Conservation (phyloP, 2,888 invertebrate genomes). For the Agriopis aurantiaria region DNA sequence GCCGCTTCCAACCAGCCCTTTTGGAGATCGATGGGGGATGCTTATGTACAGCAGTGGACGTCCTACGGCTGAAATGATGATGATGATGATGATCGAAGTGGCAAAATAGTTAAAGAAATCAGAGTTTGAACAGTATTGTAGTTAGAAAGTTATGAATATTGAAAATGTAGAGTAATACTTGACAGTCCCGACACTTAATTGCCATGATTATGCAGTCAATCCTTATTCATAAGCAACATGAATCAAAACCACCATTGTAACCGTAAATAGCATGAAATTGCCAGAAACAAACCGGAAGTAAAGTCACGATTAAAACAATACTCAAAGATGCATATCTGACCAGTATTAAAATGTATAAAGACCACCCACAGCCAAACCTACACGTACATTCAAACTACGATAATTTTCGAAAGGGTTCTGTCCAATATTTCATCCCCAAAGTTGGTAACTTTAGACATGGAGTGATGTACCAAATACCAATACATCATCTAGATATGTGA, state of each 20-base stretch:
- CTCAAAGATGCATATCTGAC: conserved; percentile 44
- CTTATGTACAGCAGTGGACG: too few relatives aligned
- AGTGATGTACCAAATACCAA: conserved; percentile 67
- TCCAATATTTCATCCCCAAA: conserved; percentile 47
- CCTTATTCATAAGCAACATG: conserved; percentile 7
- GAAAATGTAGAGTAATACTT: not conserved
- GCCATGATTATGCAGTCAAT: conserved; percentile 10
- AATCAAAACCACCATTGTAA: conserved; percentile 27
- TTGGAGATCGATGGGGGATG: too few relatives aligned
- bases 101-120: too few relatives aligned
- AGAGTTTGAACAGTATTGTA: not conserved
- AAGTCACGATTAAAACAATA: conserved; percentile 44
- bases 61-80: too few relatives aligned
- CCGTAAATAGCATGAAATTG: conserved; percentile 40
- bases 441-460: conserved; percentile 51
- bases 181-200: not conserved
- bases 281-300: conserved; percentile 42
- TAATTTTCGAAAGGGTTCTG: conserved; percentile 40
- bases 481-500: conserved; percentile 69
- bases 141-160: not conserved
- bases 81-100: too few relatives aligned
- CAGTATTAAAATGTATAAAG: conserved; percentile 37
- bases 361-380: conserved; percentile 45
- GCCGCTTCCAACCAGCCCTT: too few relatives aligned
- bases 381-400: conserved; percentile 11